A percentile compares a stretch with the other conserved stretches of the same genome.
These are phyloP conservation scores for Agrotis ipsilon DNA, from an alignment of 2,888 invertebrate genomes.

Conservation along the genomic window DNA sequence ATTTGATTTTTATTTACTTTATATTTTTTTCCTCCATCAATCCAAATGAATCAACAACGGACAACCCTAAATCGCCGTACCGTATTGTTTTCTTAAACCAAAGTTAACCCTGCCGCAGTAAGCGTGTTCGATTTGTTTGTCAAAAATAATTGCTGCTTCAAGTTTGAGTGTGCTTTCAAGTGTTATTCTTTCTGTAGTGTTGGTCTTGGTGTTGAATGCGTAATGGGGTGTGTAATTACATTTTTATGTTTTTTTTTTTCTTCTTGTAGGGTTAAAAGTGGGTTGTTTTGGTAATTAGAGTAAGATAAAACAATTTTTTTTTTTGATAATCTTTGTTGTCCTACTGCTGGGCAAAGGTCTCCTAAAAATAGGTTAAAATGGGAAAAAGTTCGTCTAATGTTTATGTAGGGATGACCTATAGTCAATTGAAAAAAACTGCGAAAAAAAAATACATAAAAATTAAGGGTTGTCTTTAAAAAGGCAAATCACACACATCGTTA, in stretches of 20 bases:
- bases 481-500: too few species aligned
- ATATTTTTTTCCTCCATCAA: not conserved
- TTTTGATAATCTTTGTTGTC: too few species aligned
- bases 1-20: too few species aligned
- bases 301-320: too few species aligned
- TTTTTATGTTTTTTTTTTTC: slow-evolving; percentile 30
- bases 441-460: too few species aligned
- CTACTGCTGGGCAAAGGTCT: too few species aligned
- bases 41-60: slow-evolving; percentile 20
- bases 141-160: slow-evolving; percentile 67
- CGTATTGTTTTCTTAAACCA: slow-evolving; percentile 68
- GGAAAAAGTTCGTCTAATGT: too few species aligned
- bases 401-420: too few species aligned
- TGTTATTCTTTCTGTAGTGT: slow-evolving; percentile 50
- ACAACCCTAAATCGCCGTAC: slow-evolving; percentile 58
- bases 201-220: slow-evolving; percentile 41
- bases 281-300: too few species aligned
- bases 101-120: slow-evolving; percentile 64
- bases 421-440: too few species aligned
- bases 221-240: slow-evolving; percentile 59
- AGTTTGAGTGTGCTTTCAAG: slow-evolving; percentile 41
- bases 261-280: slow-evolving; percentile 16
- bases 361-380: too few species aligned
- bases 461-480: too few species aligned
- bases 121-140: slow-evolving; percentile 67